Base-by-base conservation (phyloP, 2,888 invertebrate genomes). In the Dynastes grantii region DNA sequence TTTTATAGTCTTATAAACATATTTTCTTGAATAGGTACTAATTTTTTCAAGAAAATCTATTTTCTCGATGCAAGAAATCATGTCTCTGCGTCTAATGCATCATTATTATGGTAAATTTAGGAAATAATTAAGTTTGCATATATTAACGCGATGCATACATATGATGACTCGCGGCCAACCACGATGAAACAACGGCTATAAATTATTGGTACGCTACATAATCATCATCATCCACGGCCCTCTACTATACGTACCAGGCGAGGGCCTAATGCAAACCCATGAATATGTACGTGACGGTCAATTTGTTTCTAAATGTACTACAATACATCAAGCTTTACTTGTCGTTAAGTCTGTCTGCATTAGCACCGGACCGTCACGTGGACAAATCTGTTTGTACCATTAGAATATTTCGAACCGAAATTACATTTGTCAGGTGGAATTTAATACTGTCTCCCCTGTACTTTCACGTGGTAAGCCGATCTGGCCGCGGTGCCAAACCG, bases 341-440 rank as follows among this genome's bases (percentile, higher is more conserved):
- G 87, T 87, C 87, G 86, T 87, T 87, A 87, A 86, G 87, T 87
- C 86, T 86, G 86, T 85, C 85, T 85, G 85, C 84, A 87, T 88
- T 88, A 87, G 85, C 85, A 84, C 83, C 83, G 82, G 84, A 85
- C 86, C 87, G 87, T 87, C 86, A 87, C 85, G 81, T 84, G 85
- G 85, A 88, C 88, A 88, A 88, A 88, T 87, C 87, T 87, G 87
- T 87, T 87, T 86, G 85, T 84, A 83, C 87, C 87, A 87, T 87
- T 88, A 86, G 87, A 85, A 87, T 87, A 87, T 87, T 86, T 87
- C 87, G 85, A 83, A 58, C 55, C 85, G 84, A 87, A 88, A 88
- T 87, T 87, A 86, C 86, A 86, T 88, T 87, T 86, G 87, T 87
- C 87, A 86, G 86, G 85, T 85, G 87, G 86, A 87, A 87, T 87